Evolutionary conservation across 1,140 invertebrate genomes (phyloP).

Genomic region (Triops longicaudatus): DNA sequence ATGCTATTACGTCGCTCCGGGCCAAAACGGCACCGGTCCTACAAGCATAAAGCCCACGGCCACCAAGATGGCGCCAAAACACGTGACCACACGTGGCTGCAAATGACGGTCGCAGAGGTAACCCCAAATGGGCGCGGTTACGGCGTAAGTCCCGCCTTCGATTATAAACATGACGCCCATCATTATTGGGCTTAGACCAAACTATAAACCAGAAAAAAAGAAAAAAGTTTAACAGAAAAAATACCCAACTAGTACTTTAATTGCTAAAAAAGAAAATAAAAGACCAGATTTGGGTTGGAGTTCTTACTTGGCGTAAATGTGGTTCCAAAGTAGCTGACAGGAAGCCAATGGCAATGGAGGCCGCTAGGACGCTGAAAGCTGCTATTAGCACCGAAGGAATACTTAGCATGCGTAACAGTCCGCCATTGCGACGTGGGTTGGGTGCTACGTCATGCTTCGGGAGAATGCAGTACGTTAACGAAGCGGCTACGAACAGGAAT

Average conservation of each 20-base stretch:
- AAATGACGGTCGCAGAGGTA: constrained; percentile 60
- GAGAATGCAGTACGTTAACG: constrained; percentile 62
- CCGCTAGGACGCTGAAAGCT: constrained; percentile 57
- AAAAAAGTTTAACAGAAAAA: no score
- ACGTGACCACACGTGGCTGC: constrained; percentile 56
- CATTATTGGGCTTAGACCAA: constrained; percentile 59
- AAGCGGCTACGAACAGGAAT: constrained; percentile 61
- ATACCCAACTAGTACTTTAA: no score
- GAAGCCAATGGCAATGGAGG: constrained; percentile 72
- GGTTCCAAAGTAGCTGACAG: constrained; percentile 71
- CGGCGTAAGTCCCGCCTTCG: constrained; percentile 72
- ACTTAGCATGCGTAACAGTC: constrained; percentile 48
- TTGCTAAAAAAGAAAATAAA: background rate
- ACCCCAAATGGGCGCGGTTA: constrained; percentile 71
- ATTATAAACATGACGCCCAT: constrained; percentile 79
- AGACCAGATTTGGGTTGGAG: no score
- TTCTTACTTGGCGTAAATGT: constrained; percentile 56
- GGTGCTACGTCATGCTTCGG: constrained; percentile 48
- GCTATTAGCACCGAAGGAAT: constrained; percentile 61
- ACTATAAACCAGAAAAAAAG: constrained; percentile 38
- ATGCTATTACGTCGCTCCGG: constrained; percentile 51
- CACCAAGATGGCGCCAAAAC: constrained; percentile 57
- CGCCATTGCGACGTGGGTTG: constrained; percentile 7
- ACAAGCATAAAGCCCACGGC: constrained; percentile 57
- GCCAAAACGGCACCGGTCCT: constrained; percentile 64